These are phyloP conservation scores for Caerostris extrusa DNA, from an alignment of 1,140 invertebrate species.

Conservation along the genomic window DNA sequence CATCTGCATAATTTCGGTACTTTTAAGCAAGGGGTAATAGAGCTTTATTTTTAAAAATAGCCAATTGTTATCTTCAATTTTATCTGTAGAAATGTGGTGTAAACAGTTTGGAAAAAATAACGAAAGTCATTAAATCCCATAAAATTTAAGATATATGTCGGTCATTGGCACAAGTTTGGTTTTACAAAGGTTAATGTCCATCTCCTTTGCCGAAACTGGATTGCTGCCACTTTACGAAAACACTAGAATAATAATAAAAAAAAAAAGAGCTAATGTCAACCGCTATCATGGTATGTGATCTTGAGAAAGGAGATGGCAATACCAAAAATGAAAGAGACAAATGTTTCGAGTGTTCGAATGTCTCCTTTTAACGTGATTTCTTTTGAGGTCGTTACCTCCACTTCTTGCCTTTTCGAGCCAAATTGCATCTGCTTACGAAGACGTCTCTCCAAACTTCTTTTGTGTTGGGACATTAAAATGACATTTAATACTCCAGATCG, in stretches of 20 bases:
- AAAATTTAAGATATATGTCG: neutral
- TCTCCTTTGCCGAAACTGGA: neutral
- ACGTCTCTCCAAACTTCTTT: neutral
- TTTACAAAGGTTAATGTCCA: neutral
- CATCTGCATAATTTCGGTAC: no score
- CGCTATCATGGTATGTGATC: neutral
- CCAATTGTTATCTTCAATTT: no score
- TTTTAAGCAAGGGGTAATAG: no score
- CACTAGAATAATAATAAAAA: neutral
- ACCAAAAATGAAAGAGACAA: neutral
- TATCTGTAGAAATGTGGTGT: no score
- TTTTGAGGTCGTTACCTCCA: neutral
- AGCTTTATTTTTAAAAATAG: no score
- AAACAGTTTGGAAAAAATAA: no score
- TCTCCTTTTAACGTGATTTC: neutral
- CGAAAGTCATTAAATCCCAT: no score
- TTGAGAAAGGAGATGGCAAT: neutral
- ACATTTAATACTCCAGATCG: neutral
- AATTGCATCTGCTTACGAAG: conserved; percentile 2
- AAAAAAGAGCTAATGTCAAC: neutral
- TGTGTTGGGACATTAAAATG: neutral
- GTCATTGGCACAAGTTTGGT: neutral
- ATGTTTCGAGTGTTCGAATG: neutral
- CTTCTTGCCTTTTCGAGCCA: neutral
- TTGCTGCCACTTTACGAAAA: neutral